Evolutionary conservation across 1,140 invertebrate species (phyloP), one percentile per base, ranked within the genome.

Genomic region (Tetranychus cinnabarinus): DNA sequence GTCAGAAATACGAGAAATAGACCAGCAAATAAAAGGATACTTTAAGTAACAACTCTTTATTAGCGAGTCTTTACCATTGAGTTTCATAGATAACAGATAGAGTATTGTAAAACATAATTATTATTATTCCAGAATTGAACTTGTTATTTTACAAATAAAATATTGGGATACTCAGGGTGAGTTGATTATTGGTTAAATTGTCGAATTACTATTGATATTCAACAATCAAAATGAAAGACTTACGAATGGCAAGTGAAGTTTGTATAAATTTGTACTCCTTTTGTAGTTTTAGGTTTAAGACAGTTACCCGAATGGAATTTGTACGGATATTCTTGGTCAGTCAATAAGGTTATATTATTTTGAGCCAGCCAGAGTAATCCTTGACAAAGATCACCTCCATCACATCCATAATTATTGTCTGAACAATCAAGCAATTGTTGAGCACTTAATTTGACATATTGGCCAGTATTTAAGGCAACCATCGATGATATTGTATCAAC

Each of bases 381-480:
- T 59, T 74, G 73, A 68, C 84, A 88, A 59, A 82, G 84, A 69
- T 88, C 84, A 36, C 87, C 86, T 48, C 87, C 87, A 5, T 50
- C 76, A 68, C 87, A 91, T 0, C 86, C 86, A 61, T 76, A 74
- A 72, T 86, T 85, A 54, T 79, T 74, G 37, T 73, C 73, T 1
- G 85, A 80, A 73, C 86, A 90, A 71, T 91, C 86, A 65, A 89
- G 82, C 65, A 83, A 78, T 78, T 89, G 73, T 74, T 90, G 86
- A 12, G 86, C 81, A 72, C 85, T 87, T 8, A 86, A 76, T 2
- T 46, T 37, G 13, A 15, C 33, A 12, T 6, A 33, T 58, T 61
- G 55, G 2, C 45, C 78, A 75, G 33, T 47, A 33, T 36, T n/a
- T 15, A 86, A 78, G 1, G 83, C 82, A 62, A 79, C 73, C 83